These are phyloP conservation scores for Athalia rosae DNA, from an alignment of 2,888 invertebrate species.

Conservation along the genomic window DNA sequence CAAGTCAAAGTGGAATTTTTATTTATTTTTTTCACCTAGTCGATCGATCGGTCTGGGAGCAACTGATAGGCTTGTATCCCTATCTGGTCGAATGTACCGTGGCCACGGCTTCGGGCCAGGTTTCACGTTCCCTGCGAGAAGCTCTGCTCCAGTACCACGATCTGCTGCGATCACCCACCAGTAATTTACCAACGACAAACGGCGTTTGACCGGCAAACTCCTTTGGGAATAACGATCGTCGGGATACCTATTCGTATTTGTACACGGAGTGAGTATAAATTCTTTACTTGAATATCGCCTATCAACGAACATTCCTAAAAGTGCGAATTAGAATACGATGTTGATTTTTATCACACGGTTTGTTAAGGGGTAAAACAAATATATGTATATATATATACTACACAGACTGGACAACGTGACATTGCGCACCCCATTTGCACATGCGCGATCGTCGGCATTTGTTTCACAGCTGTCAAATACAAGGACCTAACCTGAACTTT, in stretches of 20 bases:
- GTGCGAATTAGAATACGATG: background rate
- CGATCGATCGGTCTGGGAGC: constrained; percentile 93
- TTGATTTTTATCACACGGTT: background rate
- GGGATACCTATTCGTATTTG: constrained; percentile 6
- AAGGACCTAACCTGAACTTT: no score
- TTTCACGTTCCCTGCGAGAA: constrained; percentile 86
- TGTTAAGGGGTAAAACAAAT: background rate
- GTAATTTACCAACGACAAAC: constrained; percentile 64
- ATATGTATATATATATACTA: no score
- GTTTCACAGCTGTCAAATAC: no score
- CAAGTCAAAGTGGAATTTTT: constrained; percentile 37
- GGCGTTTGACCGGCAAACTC: constrained; percentile 67
- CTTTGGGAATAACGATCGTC: constrained; percentile 22
- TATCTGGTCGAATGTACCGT: constrained; percentile 88
- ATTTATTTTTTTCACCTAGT: constrained; percentile 75
- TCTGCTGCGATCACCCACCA: constrained; percentile 81
- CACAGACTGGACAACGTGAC: no score
- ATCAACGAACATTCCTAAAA: constrained; percentile 10
- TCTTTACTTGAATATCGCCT: background rate
- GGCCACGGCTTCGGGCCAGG: constrained; percentile 86
- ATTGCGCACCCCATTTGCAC: no score
- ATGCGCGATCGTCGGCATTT: no score
- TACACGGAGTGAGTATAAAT: background rate
- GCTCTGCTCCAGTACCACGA: constrained; percentile 92
- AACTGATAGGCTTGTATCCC: constrained; percentile 93